Conservation (phyloP, 2,113 vertebrate species). For the Chrysemys picta region DNA sequence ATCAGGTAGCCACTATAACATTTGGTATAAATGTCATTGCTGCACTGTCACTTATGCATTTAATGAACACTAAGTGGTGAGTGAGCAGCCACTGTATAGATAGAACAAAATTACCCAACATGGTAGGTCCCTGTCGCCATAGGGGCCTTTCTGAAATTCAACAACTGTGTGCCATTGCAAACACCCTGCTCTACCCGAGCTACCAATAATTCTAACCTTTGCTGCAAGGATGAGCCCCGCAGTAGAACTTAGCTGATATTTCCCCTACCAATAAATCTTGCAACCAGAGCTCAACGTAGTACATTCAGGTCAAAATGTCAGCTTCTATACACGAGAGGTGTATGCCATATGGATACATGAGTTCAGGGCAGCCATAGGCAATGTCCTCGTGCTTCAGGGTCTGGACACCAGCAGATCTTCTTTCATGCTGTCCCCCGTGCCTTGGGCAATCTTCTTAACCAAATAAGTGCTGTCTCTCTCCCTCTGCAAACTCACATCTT, state of each 20-base stretch:
- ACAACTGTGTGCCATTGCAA: not conserved
- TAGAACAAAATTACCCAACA: no score
- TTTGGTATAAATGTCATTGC: not conserved
- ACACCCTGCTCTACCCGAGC: not conserved
- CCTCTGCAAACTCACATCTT: not conserved
- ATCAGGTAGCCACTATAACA: not conserved
- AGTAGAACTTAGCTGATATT: not conserved
- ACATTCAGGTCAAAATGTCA: not conserved
- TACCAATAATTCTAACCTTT: not conserved
- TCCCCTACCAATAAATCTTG: not conserved
- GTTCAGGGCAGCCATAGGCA: not conserved
- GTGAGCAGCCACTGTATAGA: no score
- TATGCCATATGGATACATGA: not conserved
- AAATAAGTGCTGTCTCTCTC: not conserved
- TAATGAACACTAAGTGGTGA: not conserved
- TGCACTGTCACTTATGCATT: no score
- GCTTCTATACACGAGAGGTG: not conserved
- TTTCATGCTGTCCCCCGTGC: not conserved
- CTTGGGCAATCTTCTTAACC: not conserved
- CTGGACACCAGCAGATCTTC: rapidly evolving
- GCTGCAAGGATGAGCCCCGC: not conserved
- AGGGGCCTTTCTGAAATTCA: not conserved
- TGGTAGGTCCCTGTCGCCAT: not conserved
- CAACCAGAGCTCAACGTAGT: not conserved
- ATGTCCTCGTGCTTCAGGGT: not conserved